phyloP scores from a whole-genome alignment of 2,113 vertebrate genomes.

The Aptenodytes forsteri region DNA sequence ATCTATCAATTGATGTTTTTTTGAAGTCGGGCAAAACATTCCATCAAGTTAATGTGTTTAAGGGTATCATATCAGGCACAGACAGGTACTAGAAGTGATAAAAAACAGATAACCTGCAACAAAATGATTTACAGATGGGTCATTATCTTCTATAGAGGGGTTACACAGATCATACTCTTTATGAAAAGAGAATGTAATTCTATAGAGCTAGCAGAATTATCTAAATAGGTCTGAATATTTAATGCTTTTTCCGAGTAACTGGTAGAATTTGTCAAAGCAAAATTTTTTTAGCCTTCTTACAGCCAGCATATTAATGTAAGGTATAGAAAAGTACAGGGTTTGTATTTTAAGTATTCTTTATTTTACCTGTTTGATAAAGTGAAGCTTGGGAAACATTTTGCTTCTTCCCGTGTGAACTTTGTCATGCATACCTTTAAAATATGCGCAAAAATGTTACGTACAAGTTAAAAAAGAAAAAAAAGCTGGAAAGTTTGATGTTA shows the following conservation, averaged over 20 bases:
- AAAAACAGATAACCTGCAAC: conserved; percentile 75
- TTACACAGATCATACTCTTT: conserved; percentile 58
- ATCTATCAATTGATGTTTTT: conserved; percentile 63
- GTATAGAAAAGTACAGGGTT: background rate
- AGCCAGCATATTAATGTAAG: background rate
- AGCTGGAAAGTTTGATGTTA: background rate
- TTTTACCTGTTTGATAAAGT: conserved; percentile 26
- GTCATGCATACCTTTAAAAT: background rate
- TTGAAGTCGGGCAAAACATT: conserved; percentile 75
- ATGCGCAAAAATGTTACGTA: background rate
- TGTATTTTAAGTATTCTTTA: background rate
- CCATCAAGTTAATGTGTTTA: conserved; percentile 74
- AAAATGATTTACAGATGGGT: conserved; percentile 76
- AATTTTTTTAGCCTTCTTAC: conserved; percentile 1
- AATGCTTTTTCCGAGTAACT: conserved; percentile 7
- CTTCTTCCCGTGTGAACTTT: background rate
- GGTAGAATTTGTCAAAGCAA: conserved; percentile 1
- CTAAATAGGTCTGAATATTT: conserved; percentile 35
- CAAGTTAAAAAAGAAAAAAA: background rate
- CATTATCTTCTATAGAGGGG: conserved; percentile 60
- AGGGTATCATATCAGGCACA: conserved; percentile 76
- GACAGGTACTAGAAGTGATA: conserved; percentile 79
- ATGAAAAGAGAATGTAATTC: conserved; percentile 37
- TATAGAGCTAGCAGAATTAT: conserved; percentile 38
- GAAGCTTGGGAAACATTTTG: conserved; percentile 16